Evolutionary conservation across 2,888 invertebrate species (phyloP).

Genomic region (Drosophila emarginata): DNA sequence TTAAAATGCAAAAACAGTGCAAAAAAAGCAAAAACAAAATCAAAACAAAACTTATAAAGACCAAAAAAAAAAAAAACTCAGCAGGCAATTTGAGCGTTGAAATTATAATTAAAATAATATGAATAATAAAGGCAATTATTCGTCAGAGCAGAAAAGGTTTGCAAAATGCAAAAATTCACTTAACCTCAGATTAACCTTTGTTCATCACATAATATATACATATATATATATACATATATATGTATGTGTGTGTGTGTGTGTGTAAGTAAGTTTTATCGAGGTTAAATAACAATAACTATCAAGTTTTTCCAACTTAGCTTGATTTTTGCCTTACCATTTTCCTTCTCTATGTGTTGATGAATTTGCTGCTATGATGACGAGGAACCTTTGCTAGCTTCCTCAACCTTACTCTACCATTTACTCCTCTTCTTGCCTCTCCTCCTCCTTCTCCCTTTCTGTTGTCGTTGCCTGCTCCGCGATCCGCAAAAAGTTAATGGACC

Average conservation of each 20-base stretch:
- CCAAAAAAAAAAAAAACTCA: constrained; percentile 32
- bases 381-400: constrained; percentile 4
- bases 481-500: constrained; percentile 81
- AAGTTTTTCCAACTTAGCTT: constrained; percentile 29
- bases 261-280: constrained; percentile 26
- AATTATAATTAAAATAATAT: constrained; percentile 55
- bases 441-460: neutral
- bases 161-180: constrained; percentile 36
- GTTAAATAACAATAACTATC: constrained; percentile 34
- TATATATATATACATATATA: neutral
- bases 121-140: constrained; percentile 58
- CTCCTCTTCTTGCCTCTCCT: neutral
- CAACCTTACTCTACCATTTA: neutral
- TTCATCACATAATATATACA: neutral
- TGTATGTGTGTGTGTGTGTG: no score
- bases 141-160: constrained; percentile 56
- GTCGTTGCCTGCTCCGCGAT: constrained; percentile 27
- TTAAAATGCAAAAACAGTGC: constrained; percentile 49
- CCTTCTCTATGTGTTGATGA: constrained; percentile 4
- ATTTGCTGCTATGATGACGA: neutral
- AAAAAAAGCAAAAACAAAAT: constrained; percentile 8
- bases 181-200: constrained; percentile 57
- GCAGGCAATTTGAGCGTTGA: constrained; percentile 49
- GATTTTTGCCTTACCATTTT: constrained; percentile 22
- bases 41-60: constrained; percentile 3